Evolutionary conservation across 1,140 invertebrate species (phyloP), one percentile per base, ranked within the genome.

Genomic region (Drosophila leontia): DNA sequence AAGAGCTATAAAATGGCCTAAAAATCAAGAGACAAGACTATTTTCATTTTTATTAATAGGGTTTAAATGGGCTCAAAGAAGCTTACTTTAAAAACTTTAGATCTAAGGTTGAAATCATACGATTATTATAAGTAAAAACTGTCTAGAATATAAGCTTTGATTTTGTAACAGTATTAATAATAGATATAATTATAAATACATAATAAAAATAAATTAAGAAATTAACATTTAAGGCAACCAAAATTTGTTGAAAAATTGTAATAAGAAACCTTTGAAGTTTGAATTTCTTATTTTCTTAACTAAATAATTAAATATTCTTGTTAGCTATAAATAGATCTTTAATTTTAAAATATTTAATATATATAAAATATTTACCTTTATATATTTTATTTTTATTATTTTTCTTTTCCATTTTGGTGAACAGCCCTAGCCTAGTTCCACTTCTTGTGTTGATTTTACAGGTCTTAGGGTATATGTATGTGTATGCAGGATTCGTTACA

Each of bases 391-490:
- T 23, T 37, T 37, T 1, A 12, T 12, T 6, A 12, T 12, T 6
- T 23, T 23, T 19, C 19, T 4, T 12, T 3, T 1, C 11, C 6
- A 12, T 5, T 45, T 45, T 12, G 11, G 5, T 19, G 17, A 7
- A 5, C 3, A 37, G 6, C 19, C 19, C 1, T 23, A 7, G 19
- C 1, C 8, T 8, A 39, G 19, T 11, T 19, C 26, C 19, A 58
- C 35, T 17, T 47, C 35, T 15, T 23, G 13, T 42, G 42, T 15
- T 26, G 35, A 12, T 35, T 62, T 72, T 51, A 51, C 26, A 42
- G 42, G 51, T 64, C 60, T 51, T 48, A 76, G 74, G 32, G 71
- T 76, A 75, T 75, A 17, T 51, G 34, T 32, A 17, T 51, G 34
- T 32, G 26, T 55, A 34, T 26, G n/a, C 32, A 45, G 62, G 2